Base-by-base conservation (phyloP, 2,113 vertebrate genomes). In the Syngnathus scovelli region DNA sequence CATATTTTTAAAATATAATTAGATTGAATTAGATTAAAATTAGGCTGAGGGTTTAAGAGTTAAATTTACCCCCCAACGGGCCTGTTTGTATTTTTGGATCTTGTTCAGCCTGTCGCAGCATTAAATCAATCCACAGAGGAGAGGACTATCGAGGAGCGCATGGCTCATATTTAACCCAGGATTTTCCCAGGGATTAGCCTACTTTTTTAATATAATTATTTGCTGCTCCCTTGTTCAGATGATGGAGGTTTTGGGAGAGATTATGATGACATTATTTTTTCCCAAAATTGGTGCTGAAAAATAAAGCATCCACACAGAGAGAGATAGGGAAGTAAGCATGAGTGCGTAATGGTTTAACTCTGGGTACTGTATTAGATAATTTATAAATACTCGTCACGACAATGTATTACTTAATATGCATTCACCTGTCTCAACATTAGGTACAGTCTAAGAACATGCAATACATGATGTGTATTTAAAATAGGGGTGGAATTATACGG, bases 161-260 rank as follows among this genome's bases (percentile, higher is more conserved):
- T 33, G 39, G 69, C 79, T 82, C 73, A 70, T 79, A 69, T 84
- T 85, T 78, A 82, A 82, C 67, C 60, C 60, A 74, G 87, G 84
- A 87, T 89, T 88, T 86, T 58, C 13, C 63, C 75, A 75, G 66
- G 84, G 87, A 88, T 90, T 88, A 33, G 27, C 27, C 27, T 33
- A 89, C 71, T 62, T 78, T 64, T 79, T 83, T 84, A 79, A 86
- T 83, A 80, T 87, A 77, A 88, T 88, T 86, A 88, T 86, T 79
- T 79, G 58, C 52, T 77, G 70, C 68, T 77, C 46, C 72, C 71
- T 67, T 36, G 52, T 49, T 59, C 67, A 75, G 56, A 76, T 79
- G 66, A 81, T 49, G 70, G 64, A 38, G 63, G 61, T 51, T 61
- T 71, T 74, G 58, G 52, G 48, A 59, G 56, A 69, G 84, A 88